Evolutionary conservation across 1,140 invertebrate genomes (phyloP).

Genomic region (Solen grandis): DNA sequence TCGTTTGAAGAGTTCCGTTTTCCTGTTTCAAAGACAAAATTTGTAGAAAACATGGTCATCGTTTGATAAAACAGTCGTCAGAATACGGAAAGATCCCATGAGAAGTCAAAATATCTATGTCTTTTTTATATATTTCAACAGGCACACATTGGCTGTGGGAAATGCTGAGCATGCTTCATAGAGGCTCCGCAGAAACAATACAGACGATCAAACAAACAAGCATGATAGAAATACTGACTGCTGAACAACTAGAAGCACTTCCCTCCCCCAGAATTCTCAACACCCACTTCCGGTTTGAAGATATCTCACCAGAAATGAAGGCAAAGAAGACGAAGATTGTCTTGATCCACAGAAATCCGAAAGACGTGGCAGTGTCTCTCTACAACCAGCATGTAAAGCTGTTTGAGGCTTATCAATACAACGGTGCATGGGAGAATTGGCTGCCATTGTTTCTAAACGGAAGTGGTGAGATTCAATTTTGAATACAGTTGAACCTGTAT

Average conservation of each 20-base stretch:
- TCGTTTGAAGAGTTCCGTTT: no score
- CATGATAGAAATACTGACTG: neutral
- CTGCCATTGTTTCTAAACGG: conserved; percentile 58
- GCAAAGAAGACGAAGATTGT: conserved; percentile 17
- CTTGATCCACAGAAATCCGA: conserved; percentile 58
- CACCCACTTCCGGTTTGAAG: neutral
- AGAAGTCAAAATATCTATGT: no score
- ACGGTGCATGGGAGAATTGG: conserved; percentile 59
- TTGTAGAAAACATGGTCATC: no score
- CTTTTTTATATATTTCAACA: no score
- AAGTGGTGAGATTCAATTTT: conserved; percentile 56
- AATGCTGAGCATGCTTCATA: neutral
- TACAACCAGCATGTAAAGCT: conserved; percentile 59
- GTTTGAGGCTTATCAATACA: conserved; percentile 54
- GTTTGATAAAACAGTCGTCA: no score
- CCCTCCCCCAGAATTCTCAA: neutral
- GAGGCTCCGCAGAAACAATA: neutral
- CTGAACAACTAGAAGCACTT: neutral
- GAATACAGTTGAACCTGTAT: no score
- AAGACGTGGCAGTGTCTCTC: conserved; percentile 66
- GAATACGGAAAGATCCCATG: no score
- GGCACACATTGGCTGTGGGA: neutral
- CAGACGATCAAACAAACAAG: neutral
- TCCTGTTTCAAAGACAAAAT: no score
- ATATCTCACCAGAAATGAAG: neutral